Conservation (phyloP, 2,113 vertebrate genomes). For the Bos indicus region DNA sequence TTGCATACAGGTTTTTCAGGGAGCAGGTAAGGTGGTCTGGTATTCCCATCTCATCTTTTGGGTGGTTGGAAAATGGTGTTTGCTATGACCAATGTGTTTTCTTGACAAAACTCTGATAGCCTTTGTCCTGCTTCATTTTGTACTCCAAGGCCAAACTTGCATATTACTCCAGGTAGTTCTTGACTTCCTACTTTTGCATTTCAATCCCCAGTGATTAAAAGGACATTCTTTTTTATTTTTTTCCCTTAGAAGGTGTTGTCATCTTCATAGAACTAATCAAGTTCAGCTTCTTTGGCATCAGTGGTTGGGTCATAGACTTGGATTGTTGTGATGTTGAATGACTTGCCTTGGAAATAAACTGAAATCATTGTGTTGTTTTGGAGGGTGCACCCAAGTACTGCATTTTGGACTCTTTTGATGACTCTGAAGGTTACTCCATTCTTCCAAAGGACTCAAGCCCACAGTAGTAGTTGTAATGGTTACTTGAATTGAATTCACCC, state of each 20-base stretch:
- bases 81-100: not conserved
- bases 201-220: not conserved
- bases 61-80: not conserved
- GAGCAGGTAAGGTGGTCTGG: not conserved
- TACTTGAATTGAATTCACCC: not conserved
- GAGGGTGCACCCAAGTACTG: not conserved
- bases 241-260: accelerated
- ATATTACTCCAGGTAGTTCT: not conserved
- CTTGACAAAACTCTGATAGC: not conserved
- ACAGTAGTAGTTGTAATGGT: not conserved
- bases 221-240: not conserved
- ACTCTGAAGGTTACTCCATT: not conserved
- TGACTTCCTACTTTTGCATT: not conserved
- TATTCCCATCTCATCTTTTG: not conserved
- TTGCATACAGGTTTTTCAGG: not conserved
- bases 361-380: not conserved
- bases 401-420: not conserved
- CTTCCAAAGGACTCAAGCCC: not conserved
- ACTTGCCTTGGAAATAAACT: not conserved
- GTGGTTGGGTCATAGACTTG: not conserved
- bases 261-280: not conserved
- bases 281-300: not conserved
- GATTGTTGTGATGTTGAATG: not conserved
- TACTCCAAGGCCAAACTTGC: not conserved
- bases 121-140: not conserved